A percentile compares a stretch with the other conserved stretches of the same genome.
phyloP scores from a whole-genome alignment of 2,888 invertebrate species.

The Amiota minor region DNA sequence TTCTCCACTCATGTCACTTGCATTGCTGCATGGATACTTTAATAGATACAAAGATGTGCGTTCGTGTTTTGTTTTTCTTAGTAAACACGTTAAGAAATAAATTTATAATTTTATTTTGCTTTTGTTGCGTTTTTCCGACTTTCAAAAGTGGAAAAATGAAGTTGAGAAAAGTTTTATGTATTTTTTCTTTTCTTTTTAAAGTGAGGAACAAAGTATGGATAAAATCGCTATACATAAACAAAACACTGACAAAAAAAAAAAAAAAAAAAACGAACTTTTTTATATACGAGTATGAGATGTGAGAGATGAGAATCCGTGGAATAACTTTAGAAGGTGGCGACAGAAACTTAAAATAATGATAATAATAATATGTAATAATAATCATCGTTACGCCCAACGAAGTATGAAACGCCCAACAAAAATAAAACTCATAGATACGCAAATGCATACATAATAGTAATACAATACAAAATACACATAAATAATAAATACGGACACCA shows the following conservation, averaged over 20 bases:
- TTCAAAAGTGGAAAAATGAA: constrained; percentile 63
- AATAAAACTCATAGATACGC: constrained; percentile 10
- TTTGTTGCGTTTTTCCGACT: constrained; percentile 3
- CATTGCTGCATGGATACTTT: not conserved
- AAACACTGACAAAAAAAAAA: constrained; percentile 26
- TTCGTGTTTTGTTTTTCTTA: not conserved
- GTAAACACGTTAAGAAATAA: not conserved
- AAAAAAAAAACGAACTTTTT: constrained; percentile 21
- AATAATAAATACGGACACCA: constrained; percentile 27
- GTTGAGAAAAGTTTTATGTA: constrained; percentile 58
- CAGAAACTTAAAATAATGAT: constrained; percentile 41
- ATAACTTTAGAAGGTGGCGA: constrained; percentile 7
- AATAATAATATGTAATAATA: constrained; percentile 52
- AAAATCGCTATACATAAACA: not conserved
- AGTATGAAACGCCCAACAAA: constrained; percentile 36
- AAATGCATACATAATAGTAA: not conserved
- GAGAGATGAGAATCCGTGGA: constrained; percentile 16
- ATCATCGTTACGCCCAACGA: constrained; percentile 31
- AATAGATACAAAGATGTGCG: not conserved
- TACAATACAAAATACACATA: constrained; percentile 1
- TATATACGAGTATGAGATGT: no score
- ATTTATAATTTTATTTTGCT: constrained; percentile 37
- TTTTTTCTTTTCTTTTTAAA: constrained; percentile 34
- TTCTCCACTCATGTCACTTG: not conserved
- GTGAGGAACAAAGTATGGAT: not conserved